Base-by-base conservation (phyloP, 2,797 vertebrate species). In the Urocyon cinereoargenteus region DNA sequence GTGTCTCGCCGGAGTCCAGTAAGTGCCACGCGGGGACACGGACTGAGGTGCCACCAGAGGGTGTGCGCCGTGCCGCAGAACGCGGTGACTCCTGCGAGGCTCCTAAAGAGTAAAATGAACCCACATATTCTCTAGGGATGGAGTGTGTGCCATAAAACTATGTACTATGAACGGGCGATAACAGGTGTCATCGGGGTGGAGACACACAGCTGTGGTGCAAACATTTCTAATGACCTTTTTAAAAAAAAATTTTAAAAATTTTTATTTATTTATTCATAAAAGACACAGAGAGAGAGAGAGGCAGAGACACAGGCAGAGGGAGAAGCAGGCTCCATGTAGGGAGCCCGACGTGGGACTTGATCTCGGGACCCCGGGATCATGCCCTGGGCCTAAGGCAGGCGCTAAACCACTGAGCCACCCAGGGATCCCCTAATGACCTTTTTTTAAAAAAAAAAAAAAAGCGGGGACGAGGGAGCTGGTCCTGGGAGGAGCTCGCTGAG, bases 31-130 rank as follows among this genome's bases (percentile, higher is more conserved):
- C 16, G 4, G 51, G n/a, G 64, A 31, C 34, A 36, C 6, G 2
- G 22, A 45, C 11, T 1, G 1, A 12, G 26, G 3, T 57, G 0
- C 6, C 0, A 5, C 15, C 31, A 49, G 34, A 5, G 28, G 16
- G 12, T 64, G 57, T 53, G 40, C 6, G 40, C 6, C 40, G 1
- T 7, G 40, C 40, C 0, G 6, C 40, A 45, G 40, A 45, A 45
- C 40, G 40, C 6, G 7, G 40, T 45, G 40, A 45, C 40, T 7
- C 40, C 40, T 45, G 40, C 40, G 6, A 89, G 28, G 7, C 66
- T 92, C 26, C 85, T 84, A 36, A 6, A 59, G n/a, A 73, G 36
- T 15, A 22, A 89, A 72, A 89, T 14, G 24, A 57, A 16, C 11
- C 14, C 16, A 3, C 1, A 15, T 40, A 10, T 15, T 31, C 26